Evolutionary conservation across 2,888 invertebrate genomes (phyloP), one percentile per base, ranked within the genome.

Genomic region (Pandemis heparana): DNA sequence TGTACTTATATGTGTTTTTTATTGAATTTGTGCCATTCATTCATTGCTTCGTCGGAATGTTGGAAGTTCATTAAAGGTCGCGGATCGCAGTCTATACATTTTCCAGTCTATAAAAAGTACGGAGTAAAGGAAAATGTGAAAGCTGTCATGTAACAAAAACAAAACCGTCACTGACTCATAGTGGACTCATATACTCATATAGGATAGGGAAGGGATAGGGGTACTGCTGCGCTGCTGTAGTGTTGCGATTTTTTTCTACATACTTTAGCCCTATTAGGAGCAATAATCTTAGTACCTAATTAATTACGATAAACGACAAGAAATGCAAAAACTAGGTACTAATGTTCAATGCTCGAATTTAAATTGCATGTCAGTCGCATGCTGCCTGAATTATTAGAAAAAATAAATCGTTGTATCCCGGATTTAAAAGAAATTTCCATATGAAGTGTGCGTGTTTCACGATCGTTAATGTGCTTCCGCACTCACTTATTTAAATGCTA

Each of bases 301-400:
- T 53, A 8, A 18, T 16, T 53, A 53, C 3, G 8, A 16, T 8
- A 16, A 12, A 12, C 46, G 8, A 3, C 7, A 18, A 53, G 9
- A 51, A 51, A 53, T 16, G 9, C 1, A 1, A 51, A n/a, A n/a
- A n/a, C n/a, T n/a, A n/a, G n/a, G n/a, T 14, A 16, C 16, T 18
- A 9, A 9, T 53, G 4, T 9, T 53, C 18, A 53, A n/a, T 16
- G 53, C 9, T 16, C 53, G n/a, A 51, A 70, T 59, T 64, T 18
- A 64, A 59, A 70, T 70, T 38, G 70, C 70, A 64, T 70, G 70
- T 70, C 70, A 63, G 56, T 70, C 4, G 23, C 62, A 70, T 5
- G n/a, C 53, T 39, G 38, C 39, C 53, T 59, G 18, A 70, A 64
- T 64, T 43, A 70, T 70, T 59, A 64, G 38, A 46, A 46, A 63